Percentiles rank a stretch among this genome's conserved stretches.
Conservation (phyloP, 2,888 invertebrate genomes). For the Drosophila aldrichi region DNA sequence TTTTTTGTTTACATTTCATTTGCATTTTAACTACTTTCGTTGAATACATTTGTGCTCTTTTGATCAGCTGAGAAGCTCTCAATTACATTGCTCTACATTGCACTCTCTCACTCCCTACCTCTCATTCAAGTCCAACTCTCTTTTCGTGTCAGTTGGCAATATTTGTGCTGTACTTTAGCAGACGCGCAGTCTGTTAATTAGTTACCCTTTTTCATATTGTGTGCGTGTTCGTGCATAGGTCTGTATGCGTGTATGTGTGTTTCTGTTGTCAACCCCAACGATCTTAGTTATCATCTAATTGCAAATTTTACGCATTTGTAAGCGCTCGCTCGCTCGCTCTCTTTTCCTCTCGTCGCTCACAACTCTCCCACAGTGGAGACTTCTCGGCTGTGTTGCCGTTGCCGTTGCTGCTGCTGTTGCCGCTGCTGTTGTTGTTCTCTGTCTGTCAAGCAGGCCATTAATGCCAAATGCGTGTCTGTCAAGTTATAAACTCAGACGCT, state of each 20-base stretch:
- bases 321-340: not conserved
- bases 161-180: conserved; percentile 6
- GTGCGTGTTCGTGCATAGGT: conserved; percentile 3
- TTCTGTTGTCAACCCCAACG: conserved; percentile 13
- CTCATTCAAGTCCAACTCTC: not conserved
- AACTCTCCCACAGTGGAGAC: conserved; percentile 39
- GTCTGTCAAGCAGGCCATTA: conserved; percentile 76
- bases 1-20: not conserved
- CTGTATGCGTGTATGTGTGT: conserved; percentile 2
- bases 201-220: conserved; percentile 13
- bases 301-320: conserved; percentile 53
- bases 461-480: conserved; percentile 83
- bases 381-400: not conserved
- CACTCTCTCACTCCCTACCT: not conserved
- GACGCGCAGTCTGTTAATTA: conserved; percentile 30
- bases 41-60: not conserved
- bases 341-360: not conserved
- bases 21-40: not conserved
- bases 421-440: conserved; percentile 43
- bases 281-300: conserved; percentile 50
- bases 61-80: not conserved
- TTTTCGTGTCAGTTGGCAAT: conserved; percentile 21
- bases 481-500: conserved; percentile 71
- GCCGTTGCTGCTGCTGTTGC: not conserved
- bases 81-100: not conserved